These are phyloP conservation scores for Tapirus terrestris DNA, from an alignment of 2,113 vertebrate genomes.

Conservation along the genomic window DNA sequence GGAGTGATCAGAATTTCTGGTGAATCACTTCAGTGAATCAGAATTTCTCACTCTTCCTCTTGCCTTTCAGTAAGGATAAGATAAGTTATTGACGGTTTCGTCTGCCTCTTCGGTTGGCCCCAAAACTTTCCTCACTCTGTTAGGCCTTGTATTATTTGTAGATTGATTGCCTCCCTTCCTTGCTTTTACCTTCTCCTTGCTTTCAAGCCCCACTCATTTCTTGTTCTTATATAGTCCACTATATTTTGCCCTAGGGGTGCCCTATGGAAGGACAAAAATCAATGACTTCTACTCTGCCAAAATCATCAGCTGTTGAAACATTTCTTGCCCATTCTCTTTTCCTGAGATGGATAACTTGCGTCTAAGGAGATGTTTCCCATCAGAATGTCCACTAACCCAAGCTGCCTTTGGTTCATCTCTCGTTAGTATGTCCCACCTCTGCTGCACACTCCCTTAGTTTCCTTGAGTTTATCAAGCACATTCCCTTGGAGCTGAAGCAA, in stretches of 20 bases:
- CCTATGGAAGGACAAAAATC: not conserved
- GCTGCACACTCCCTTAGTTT: not conserved
- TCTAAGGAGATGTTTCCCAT: not conserved
- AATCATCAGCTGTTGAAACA: not conserved
- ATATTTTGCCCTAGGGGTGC: not conserved
- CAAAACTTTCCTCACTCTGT: not conserved
- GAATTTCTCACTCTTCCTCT: not conserved
- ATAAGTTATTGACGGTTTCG: not conserved
- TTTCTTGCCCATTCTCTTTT: not conserved
- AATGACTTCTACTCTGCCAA: not conserved
- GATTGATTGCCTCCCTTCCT: not conserved
- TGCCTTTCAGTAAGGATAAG: not conserved
- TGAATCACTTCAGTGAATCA: not conserved
- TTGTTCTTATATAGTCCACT: not conserved
- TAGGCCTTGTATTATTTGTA: not conserved
- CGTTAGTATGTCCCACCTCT: not conserved
- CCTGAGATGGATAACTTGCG: not conserved
- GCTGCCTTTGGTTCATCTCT: not conserved
- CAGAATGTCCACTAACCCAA: no score
- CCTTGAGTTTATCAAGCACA: not conserved
- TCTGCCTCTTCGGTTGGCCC: not conserved
- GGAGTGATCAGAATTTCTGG: not conserved
- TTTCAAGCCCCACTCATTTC: not conserved
- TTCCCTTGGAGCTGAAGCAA: not conserved
- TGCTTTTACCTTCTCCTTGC: not conserved